Conservation (phyloP, 2,888 invertebrate genomes). For the Lasioglossum oenotherae region DNA sequence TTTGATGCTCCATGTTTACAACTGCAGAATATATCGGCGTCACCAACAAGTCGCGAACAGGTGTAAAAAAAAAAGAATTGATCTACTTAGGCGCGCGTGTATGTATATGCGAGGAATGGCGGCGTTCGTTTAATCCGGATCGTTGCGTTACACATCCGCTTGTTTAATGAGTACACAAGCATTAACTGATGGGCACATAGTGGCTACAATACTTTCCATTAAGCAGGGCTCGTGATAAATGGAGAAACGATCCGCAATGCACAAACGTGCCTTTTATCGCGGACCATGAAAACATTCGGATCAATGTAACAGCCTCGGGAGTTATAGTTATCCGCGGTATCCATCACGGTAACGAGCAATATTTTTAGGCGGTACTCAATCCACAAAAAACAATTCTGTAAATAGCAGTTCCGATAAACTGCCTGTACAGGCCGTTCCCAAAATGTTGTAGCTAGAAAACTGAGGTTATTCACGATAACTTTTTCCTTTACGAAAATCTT, state of each 20-base stretch:
- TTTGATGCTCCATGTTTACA: too few relatives aligned
- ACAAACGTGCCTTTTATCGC: slow-evolving; percentile 50
- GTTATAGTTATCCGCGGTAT: slow-evolving; percentile 25
- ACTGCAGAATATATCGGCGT: not conserved
- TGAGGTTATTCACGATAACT: too few relatives aligned
- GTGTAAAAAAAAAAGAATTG: not conserved
- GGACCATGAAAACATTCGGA: slow-evolving; percentile 38
- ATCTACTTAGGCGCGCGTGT: not conserved
- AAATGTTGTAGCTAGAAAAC: too few relatives aligned
- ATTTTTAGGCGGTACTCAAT: not conserved
- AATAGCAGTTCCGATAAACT: too few relatives aligned
- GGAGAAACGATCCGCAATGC: slow-evolving; percentile 53
- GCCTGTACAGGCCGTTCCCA: too few relatives aligned
- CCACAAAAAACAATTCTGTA: too few relatives aligned
- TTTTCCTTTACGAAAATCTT: too few relatives aligned
- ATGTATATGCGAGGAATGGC: slow-evolving; percentile 12
- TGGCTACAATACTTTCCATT: slow-evolving; percentile 61
- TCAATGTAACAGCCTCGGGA: not conserved
- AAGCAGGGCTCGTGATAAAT: slow-evolving; percentile 62
- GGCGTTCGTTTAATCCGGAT: slow-evolving; percentile 29
- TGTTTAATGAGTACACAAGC: slow-evolving; percentile 65
- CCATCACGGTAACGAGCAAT: not conserved
- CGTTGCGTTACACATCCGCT: slow-evolving; percentile 38
- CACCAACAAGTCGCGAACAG: not conserved
- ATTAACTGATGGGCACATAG: slow-evolving; percentile 73